Percentiles rank a stretch among this genome's conserved stretches.
phyloP scores from a whole-genome alignment of 2,888 invertebrate genomes.

The Drosophila subsilvestris region DNA sequence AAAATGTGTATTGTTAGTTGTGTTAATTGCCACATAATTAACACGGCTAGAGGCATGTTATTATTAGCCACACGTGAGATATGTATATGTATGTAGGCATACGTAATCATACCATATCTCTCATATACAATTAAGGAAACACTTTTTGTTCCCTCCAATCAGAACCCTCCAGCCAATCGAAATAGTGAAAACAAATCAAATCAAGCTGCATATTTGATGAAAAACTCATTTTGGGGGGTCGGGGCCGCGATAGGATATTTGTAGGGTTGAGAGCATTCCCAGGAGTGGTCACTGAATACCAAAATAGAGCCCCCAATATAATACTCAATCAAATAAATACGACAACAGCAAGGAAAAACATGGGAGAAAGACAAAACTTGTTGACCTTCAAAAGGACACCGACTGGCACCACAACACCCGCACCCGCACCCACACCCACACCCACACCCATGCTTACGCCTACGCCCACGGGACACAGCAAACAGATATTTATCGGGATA shows the following conservation, averaged over 20 bases:
- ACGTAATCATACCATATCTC: too few species aligned
- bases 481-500: neutral
- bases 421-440: too few species aligned
- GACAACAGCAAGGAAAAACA: conserved; percentile 32
- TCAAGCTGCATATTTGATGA: conserved; percentile 37
- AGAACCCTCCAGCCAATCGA: neutral
- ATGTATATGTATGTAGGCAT: too few species aligned
- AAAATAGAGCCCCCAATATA: conserved; percentile 56
- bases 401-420: conserved; percentile 38
- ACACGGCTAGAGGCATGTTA: conserved; percentile 17
- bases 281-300: conserved; percentile 42
- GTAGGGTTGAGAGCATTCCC: conserved; percentile 28
- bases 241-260: conserved; percentile 25
- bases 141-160: too few species aligned
- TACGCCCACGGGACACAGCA: neutral
- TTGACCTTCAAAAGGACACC: conserved; percentile 80
- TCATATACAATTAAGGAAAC: too few species aligned
- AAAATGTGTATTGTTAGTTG: conserved; percentile 1
- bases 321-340: conserved; percentile 43
- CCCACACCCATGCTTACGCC: conserved; percentile 1
- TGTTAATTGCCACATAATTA: conserved; percentile 9
- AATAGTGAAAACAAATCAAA: conserved; percentile 35
- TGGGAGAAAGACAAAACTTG: conserved; percentile 38
- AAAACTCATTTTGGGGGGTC: conserved; percentile 9
- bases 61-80: conserved; percentile 49